Base-by-base conservation (phyloP, 2,888 invertebrate species). In the Zaprionus lineosus region DNA sequence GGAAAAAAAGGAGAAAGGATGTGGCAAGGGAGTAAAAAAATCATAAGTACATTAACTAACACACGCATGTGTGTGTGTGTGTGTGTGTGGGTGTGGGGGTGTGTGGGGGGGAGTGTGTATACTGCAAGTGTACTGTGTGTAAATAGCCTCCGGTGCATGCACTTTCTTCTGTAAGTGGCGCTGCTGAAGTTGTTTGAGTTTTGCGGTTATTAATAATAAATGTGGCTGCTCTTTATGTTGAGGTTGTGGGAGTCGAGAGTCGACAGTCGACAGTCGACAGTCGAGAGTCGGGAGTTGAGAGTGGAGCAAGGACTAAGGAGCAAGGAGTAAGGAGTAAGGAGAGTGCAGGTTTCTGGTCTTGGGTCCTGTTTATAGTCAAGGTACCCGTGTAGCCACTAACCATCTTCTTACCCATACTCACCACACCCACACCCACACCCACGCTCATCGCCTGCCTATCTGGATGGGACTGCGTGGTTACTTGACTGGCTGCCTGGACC, bases 161-260 rank as follows among this genome's bases (percentile, higher is more conserved):
- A 63, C 53, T 63, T 69, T 63, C 50, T 47, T 40, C 31, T 62
- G 62, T 63, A 68, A 68, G 63, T 67, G 67, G 34, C 41, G 62
- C 52, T 48, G 53, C 60, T 74, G 83, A 71, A 77, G 82, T 69
- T 75, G 72, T 69, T 77, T 67, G 83, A 79, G 62, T 68, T 70
- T 69, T 82, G 79, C 64, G 82, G 74, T 74, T 86, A 86, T 86
- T 86, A 87, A 86, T 87, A 87, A 85, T 86, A 86, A 87, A 87
- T 87, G 79, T 74, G 72, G 73, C 65, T 84, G 74, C 66, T 56
- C 74, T 75, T 75, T 69, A 74, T 69, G 24, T 4, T 24, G 8
- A 3, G n/a, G 4, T 6, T 2, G 6, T 24, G 63, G 44, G 57
- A 61, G 36, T 57, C 53, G 63, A 44, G 65, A 58, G 59, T n/a